Conservation (phyloP, 2,888 invertebrate species). For the Eilema caniola region DNA sequence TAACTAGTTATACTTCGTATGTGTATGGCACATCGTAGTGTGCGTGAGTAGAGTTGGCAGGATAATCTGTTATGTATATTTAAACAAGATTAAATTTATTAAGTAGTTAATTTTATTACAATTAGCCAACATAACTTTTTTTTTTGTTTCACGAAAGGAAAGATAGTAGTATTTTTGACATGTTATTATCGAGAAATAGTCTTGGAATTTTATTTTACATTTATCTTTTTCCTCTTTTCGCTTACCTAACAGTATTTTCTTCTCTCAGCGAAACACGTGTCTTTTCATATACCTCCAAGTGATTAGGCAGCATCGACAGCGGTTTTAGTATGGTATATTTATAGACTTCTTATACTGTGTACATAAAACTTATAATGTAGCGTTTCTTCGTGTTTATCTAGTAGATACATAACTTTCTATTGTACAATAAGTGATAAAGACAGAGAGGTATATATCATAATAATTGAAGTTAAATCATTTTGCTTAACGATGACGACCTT, state of each 20-base stretch:
- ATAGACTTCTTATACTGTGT: neutral
- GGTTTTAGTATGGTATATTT: neutral
- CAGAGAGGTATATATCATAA: neutral
- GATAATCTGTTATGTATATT: neutral
- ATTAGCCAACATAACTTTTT: neutral
- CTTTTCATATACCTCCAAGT: neutral
- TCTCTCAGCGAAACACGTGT: neutral
- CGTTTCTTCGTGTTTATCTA: neutral
- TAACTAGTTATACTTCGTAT: slow-evolving; percentile 81
- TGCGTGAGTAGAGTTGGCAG: slow-evolving; percentile 66
- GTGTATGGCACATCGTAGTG: slow-evolving; percentile 52
- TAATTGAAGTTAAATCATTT: too few species aligned
- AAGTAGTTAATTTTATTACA: neutral
- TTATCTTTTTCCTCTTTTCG: neutral
- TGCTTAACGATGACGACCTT: too few species aligned
- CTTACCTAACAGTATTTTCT: neutral
- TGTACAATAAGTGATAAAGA: neutral
- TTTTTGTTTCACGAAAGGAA: too few species aligned
- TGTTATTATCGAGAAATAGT: neutral
- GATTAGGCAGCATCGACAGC: neutral
- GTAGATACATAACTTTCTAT: neutral
- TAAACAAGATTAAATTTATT: neutral
- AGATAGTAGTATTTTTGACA: too few species aligned
- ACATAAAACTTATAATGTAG: neutral
- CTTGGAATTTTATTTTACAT: neutral